Evolutionary conservation across 2,797 vertebrate species (phyloP).

Genomic region (Florisuga fusca): DNA sequence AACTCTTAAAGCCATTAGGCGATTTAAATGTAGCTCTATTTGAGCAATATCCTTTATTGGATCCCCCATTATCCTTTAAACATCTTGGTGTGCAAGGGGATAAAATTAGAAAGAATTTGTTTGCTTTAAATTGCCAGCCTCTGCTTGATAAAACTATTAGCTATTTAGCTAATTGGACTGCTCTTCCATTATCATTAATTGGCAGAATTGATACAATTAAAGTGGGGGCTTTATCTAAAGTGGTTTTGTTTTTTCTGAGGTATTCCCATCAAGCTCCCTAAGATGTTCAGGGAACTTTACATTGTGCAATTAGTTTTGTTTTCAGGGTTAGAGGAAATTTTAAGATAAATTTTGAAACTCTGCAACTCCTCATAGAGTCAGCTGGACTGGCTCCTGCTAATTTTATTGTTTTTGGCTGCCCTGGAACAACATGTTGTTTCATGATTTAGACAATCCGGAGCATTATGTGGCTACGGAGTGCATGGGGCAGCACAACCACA

Average conservation of each 20-base stretch:
- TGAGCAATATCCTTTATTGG: constrained; percentile 83
- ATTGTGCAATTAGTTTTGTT: constrained; percentile 79
- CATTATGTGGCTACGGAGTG: not conserved
- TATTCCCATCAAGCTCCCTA: constrained; percentile 75
- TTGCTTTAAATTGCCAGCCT: constrained; percentile 86
- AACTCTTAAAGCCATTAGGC: constrained; percentile 81
- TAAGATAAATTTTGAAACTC: constrained; percentile 78
- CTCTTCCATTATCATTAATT: constrained; percentile 88
- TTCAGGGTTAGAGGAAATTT: constrained; percentile 76
- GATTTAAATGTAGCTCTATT: constrained; percentile 84
- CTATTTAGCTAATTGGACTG: constrained; percentile 85
- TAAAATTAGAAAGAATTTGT: constrained; percentile 88
- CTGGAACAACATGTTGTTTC: not conserved
- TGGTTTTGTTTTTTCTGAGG: constrained; percentile 78
- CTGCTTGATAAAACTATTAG: constrained; percentile 88
- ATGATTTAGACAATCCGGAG: not conserved
- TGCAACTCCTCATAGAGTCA: constrained; percentile 45
- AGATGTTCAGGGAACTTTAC: constrained; percentile 72
- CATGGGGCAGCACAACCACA: not conserved
- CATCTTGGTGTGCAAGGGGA: constrained; percentile 83
- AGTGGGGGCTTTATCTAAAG: constrained; percentile 81
- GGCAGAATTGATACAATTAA: constrained; percentile 87
- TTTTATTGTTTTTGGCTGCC: constrained; percentile 18
- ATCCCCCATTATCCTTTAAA: constrained; percentile 86
- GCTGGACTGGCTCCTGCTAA: constrained; percentile 54